Conservation (phyloP, 1,140 invertebrate genomes). For the Halictus rubicundus region DNA sequence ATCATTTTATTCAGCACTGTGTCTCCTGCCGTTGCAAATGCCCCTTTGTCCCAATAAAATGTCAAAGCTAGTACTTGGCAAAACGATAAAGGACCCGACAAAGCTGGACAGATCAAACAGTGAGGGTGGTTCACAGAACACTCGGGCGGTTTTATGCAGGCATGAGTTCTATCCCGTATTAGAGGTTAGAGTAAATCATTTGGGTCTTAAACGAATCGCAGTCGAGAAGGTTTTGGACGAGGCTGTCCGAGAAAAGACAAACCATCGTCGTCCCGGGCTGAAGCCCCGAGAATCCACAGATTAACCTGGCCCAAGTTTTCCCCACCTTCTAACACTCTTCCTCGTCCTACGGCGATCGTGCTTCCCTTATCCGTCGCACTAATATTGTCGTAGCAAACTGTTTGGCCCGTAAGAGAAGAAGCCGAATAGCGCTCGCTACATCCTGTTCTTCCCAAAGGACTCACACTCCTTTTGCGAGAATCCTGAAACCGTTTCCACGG, state of each 20-base stretch:
- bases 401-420: constrained; percentile 62
- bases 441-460: constrained; percentile 22
- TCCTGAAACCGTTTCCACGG: constrained; percentile 4
- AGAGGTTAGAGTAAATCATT: constrained; percentile 53
- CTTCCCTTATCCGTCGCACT: constrained; percentile 57
- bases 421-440: constrained; percentile 33
- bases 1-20: too few relatives aligned
- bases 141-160: constrained; percentile 2
- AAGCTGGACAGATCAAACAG: constrained; percentile 42
- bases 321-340: constrained; percentile 11
- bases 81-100: not conserved
- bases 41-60: not conserved
- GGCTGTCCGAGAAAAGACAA: constrained; percentile 64
- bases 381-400: constrained; percentile 74
- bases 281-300: constrained; percentile 58
- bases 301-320: constrained; percentile 46
- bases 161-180: constrained; percentile 6
- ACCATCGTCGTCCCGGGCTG: constrained; percentile 44
- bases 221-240: constrained; percentile 46
- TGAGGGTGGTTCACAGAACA: constrained; percentile 6
- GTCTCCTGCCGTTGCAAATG: too few relatives aligned
- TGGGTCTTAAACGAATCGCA: constrained; percentile 57
- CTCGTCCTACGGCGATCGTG: constrained; percentile 14
- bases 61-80: not conserved
- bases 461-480: not conserved